Base-by-base conservation (phyloP, 2,888 invertebrate genomes). In the Lochmaea crataegi region DNA sequence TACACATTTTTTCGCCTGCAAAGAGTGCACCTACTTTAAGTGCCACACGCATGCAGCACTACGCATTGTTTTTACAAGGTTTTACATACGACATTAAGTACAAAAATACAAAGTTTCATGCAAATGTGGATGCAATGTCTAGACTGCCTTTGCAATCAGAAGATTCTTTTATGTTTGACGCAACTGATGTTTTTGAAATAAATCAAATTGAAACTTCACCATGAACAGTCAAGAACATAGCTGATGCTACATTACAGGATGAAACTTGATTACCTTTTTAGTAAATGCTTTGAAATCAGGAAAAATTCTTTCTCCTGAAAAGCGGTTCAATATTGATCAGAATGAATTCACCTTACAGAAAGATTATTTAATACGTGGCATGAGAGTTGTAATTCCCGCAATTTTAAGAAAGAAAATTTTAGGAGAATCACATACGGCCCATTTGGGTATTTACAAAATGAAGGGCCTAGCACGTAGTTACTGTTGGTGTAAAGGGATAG, bases 401-500 rank as follows among this genome's bases (percentile, higher is more conserved):
- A 32, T 6, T 32, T 76, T 72, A 45, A 32, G 38, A 32, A 12
- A 26, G 14, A 16, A 16, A 22, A 53, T 74, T 10, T 53, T 72
- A 41, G 18, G 66, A 42, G 75, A 76, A 67, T 58, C 73, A 60
- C 73, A 76, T 65, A 12, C 14, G 12, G 42, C 56, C 11, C 71
- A 74, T 68, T 74, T 72, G 63, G 68, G 60, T 4, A 63, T 68
- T 22, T 51, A 51, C 12, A 58, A 64, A 58, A 65, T 58, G 65
- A 71, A 71, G 61, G 9, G 32, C 3, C 66, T 66, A 18, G 61
- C 63, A 14, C 26, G 67, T 6, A 42, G 67, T 38, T 26, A 72
- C 41, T 67, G 66, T 32, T 72, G 67, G 66, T 72, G n/a, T n/a
- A n/a, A n/a, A n/a, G n/a, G n/a, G n/a, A n/a, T n/a, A 67, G 72